Evolutionary conservation across 2,113 vertebrate species (phyloP).

Genomic region (Hassar affinis): DNA sequence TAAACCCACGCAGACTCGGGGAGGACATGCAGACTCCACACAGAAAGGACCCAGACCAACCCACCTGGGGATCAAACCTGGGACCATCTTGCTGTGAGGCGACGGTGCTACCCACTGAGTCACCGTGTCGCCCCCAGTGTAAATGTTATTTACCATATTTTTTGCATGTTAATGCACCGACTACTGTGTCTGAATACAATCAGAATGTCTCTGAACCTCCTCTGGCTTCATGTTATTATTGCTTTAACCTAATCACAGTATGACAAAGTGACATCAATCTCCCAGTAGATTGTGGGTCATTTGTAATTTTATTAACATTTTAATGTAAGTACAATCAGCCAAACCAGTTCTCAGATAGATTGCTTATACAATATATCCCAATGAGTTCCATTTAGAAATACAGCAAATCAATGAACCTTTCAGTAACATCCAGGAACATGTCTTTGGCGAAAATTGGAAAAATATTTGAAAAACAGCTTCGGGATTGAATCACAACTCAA

Average conservation of each 20-base stretch:
- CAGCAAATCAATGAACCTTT: slow-evolving; percentile 61
- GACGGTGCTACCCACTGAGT: too few species aligned
- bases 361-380: slow-evolving; percentile 66
- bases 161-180: neutral
- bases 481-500: slow-evolving; percentile 32
- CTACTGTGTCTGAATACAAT: neutral
- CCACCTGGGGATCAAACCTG: too few species aligned
- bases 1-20: too few species aligned
- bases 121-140: too few species aligned
- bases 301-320: slow-evolving; percentile 74
- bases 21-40: too few species aligned
- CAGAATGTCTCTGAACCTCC: neutral
- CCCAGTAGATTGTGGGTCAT: slow-evolving; percentile 67
- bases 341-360: slow-evolving; percentile 67
- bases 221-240: neutral
- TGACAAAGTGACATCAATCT: neutral
- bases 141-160: neutral
- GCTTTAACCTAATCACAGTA: too few species aligned
- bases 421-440: slow-evolving; percentile 64
- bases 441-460: slow-evolving; percentile 68
- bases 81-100: too few species aligned
- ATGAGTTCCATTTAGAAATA: slow-evolving; percentile 62
- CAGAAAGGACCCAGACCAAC: too few species aligned
- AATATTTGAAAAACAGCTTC: slow-evolving; percentile 43
- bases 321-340: slow-evolving; percentile 66